Conservation (phyloP, 2,888 invertebrate genomes). For the Lydus trimaculatus region DNA sequence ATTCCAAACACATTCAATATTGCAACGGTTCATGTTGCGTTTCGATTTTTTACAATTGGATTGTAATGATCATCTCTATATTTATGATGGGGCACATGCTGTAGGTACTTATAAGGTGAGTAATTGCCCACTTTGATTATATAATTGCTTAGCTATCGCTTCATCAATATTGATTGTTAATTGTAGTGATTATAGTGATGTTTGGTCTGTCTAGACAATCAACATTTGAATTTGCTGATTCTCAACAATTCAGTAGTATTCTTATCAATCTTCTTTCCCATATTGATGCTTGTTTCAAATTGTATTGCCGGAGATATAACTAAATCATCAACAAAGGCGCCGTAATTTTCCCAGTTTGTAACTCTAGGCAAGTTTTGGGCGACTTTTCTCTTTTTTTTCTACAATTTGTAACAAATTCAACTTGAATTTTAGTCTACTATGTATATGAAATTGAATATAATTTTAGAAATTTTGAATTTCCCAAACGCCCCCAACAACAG, state of each 20-base stretch:
- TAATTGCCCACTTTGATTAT: no score
- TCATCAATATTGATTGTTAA: no score
- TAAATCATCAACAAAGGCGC: no score
- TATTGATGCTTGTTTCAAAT: no score
- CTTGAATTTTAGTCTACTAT: no score
- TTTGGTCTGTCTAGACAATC: no score
- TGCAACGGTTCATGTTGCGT: constrained; percentile 93
- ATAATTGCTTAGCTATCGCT: no score
- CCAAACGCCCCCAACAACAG: neutral
- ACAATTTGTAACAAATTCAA: neutral
- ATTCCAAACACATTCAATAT: constrained; percentile 92
- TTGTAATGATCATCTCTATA: constrained; percentile 92
- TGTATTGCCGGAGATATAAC: no score
- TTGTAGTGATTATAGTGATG: no score
- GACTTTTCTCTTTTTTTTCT: neutral
- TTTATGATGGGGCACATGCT: constrained; percentile 92
- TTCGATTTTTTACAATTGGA: constrained; percentile 91
- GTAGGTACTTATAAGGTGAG: constrained; percentile 86
- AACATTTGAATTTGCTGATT: neutral
- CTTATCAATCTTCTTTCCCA: no score
- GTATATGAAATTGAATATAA: neutral
- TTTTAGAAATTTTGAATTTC: neutral
- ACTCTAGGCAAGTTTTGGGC: neutral
- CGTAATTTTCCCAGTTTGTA: no score
- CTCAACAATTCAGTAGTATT: no score